Evolutionary conservation across 2,797 vertebrate species (phyloP).

Genomic region (Esox lucius): DNA sequence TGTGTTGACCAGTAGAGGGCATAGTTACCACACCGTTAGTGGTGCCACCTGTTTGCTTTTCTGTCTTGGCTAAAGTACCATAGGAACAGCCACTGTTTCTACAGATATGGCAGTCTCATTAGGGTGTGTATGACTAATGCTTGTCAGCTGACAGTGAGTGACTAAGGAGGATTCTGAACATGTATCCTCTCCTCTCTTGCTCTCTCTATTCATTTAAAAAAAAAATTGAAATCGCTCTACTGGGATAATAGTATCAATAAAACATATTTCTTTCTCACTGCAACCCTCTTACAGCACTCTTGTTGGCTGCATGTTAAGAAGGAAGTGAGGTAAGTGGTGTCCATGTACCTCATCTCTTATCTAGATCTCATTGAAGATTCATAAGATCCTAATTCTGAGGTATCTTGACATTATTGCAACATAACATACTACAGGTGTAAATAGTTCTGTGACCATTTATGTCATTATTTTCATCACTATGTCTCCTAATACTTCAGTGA

Average conservation of each 20-base stretch:
- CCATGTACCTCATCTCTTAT: background rate
- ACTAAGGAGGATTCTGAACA: background rate
- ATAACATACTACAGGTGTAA: background rate
- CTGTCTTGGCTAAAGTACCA: background rate
- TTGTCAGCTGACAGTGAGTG: background rate
- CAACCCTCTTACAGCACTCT: conserved; percentile 62
- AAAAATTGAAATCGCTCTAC: too few species aligned
- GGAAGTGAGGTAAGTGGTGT: conserved; percentile 63
- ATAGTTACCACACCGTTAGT: background rate
- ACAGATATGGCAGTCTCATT: background rate
- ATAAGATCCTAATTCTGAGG: background rate
- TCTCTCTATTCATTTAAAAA: too few species aligned
- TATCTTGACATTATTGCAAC: background rate
- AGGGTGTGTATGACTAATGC: background rate
- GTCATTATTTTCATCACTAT: background rate
- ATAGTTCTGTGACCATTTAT: background rate
- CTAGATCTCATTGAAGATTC: background rate
- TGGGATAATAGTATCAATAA: background rate
- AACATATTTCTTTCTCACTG: background rate
- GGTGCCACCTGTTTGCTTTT: background rate
- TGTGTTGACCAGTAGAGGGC: background rate
- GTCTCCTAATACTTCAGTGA: background rate
- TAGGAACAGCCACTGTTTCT: background rate
- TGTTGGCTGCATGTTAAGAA: conserved; percentile 77
- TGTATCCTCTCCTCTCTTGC: background rate